These are phyloP conservation scores for Subacronicta megacephala DNA, from an alignment of 2,888 invertebrate species.

Conservation along the genomic window DNA sequence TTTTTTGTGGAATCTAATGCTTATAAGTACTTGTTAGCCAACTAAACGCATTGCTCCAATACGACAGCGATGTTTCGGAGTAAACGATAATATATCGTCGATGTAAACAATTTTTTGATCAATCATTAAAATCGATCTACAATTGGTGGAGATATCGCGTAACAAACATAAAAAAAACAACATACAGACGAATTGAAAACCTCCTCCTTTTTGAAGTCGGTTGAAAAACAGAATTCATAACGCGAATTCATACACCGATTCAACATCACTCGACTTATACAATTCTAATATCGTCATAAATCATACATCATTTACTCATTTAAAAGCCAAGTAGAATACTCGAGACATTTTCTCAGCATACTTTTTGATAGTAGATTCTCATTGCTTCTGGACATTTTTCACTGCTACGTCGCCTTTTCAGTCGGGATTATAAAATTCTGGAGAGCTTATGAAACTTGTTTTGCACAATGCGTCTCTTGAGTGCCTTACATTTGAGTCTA, in stretches of 20 bases:
- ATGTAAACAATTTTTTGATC: no score
- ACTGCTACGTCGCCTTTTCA: slow-evolving; percentile 34
- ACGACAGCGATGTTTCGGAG: no score
- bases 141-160: no score
- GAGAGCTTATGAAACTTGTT: slow-evolving; percentile 56
- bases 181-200: neutral
- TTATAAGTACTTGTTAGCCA: no score
- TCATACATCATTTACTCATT: slow-evolving; percentile 11
- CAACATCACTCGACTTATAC: slow-evolving; percentile 1
- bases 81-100: no score
- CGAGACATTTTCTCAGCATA: slow-evolving; percentile 10
- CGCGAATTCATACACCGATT: slow-evolving; percentile 3
- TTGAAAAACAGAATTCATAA: neutral
- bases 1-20: no score
- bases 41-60: no score
- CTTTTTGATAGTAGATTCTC: slow-evolving; percentile 28
- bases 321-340: slow-evolving; percentile 9
- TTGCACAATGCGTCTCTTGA: slow-evolving; percentile 53
- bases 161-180: no score
- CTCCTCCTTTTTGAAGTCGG: neutral
- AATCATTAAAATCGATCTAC: no score
- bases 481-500: slow-evolving; percentile 51
- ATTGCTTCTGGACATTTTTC: slow-evolving; percentile 47
- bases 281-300: slow-evolving; percentile 17
- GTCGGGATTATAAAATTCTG: slow-evolving; percentile 49